Percentiles rank a stretch among this genome's conserved stretches.
These are phyloP conservation scores for Hyperoplus lanceolatus DNA, from an alignment of 2,797 vertebrate species.

Conservation along the genomic window DNA sequence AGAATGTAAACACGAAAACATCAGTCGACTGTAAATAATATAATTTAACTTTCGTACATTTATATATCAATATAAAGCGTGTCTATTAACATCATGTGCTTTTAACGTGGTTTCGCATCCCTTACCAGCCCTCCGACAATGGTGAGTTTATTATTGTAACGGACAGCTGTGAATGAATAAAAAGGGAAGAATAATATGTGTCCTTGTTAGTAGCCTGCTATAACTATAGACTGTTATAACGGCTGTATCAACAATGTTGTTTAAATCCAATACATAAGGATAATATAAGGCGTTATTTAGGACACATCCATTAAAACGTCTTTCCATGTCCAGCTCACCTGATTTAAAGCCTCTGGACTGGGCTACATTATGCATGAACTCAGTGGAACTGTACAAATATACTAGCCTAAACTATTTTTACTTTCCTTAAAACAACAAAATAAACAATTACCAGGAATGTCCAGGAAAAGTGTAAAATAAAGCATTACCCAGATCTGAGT, in stretches of 20 bases:
- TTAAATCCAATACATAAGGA: background rate
- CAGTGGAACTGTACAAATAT: too few relatives aligned
- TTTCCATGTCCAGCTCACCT: too few relatives aligned
- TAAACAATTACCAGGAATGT: background rate
- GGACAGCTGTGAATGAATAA: background rate
- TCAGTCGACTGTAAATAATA: background rate
- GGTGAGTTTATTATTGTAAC: constrained; percentile 40
- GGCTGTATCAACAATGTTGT: background rate
- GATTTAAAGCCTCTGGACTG: too few relatives aligned
- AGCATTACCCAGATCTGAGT: background rate
- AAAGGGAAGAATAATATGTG: too few relatives aligned
- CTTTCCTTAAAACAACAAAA: background rate
- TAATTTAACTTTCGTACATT: fast-evolving
- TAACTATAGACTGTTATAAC: background rate
- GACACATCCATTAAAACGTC: background rate
- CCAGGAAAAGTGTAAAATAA: background rate
- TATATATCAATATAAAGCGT: background rate
- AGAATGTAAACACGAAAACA: constrained; percentile 49
- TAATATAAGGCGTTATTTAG: background rate
- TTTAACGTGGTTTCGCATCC: background rate
- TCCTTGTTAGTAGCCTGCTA: background rate
- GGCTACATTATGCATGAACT: too few relatives aligned
- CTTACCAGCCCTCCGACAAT: constrained; percentile 42
- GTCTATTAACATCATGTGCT: background rate
- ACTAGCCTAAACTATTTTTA: too few relatives aligned